Conservation (phyloP, 2,797 vertebrate species). For the Dryobates pubescens region DNA sequence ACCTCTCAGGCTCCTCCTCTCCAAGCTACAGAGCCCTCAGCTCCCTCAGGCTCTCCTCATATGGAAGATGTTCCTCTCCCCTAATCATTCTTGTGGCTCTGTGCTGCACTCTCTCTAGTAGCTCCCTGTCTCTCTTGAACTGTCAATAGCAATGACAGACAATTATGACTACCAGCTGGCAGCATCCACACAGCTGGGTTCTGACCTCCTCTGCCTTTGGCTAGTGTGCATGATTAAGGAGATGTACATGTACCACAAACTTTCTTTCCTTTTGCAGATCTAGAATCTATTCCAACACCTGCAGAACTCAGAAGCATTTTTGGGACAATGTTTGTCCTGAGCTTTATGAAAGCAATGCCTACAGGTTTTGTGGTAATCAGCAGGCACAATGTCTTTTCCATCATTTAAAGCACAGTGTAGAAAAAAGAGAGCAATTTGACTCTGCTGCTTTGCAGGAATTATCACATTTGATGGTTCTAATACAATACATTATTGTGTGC, state of each 20-base stretch:
- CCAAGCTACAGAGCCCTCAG: too few species aligned
- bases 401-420: not conserved
- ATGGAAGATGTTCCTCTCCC: too few species aligned
- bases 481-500: not conserved
- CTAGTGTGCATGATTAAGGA: not conserved
- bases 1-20: too few species aligned
- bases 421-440: not conserved
- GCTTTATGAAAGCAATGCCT: not conserved
- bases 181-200: not conserved
- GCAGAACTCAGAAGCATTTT: not conserved
- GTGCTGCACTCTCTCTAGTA: too few species aligned
- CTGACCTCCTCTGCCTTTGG: not conserved
- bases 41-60: too few species aligned
- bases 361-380: not conserved
- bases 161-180: not conserved
- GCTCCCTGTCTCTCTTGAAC: too few species aligned
- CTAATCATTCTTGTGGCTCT: too few species aligned
- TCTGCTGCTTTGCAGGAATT: not conserved
- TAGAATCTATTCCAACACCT: not conserved
- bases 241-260: not conserved
- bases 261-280: not conserved
- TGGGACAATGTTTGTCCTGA: not conserved
- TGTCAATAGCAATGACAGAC: not conserved
- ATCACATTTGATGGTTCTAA: not conserved
- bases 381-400: not conserved